A percentile compares a stretch with the other conserved stretches of the same genome.
Conservation (phyloP, 2,797 vertebrate genomes). For the Protonibea diacanthus region DNA sequence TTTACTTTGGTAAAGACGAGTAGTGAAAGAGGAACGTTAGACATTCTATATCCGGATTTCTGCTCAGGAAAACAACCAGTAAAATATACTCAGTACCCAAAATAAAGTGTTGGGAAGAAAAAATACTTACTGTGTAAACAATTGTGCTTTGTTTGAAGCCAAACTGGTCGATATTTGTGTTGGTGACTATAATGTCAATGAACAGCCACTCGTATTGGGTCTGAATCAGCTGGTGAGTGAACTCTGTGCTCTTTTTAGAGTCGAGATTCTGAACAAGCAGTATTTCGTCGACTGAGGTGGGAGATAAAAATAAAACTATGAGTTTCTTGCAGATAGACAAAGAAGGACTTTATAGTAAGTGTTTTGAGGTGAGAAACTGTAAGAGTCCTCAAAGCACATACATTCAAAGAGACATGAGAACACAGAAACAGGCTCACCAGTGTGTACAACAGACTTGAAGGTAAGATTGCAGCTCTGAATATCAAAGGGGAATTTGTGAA, state of each 20-base stretch:
- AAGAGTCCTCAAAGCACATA: background rate
- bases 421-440: conserved; percentile 42
- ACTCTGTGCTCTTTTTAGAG: background rate
- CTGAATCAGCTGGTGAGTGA: conserved; percentile 12
- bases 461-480: conserved; percentile 72
- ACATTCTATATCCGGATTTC: no score
- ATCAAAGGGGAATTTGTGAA: conserved; percentile 77
- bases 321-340: background rate
- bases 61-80: no score
- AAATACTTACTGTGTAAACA: conserved; percentile 59
- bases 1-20: background rate
- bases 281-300: rapidly evolving
- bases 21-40: no score
- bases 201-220: conserved; percentile 67
- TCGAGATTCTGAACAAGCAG: rapidly evolving
- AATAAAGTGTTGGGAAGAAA: no score
- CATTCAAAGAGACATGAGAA: background rate
- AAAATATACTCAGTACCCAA: no score
- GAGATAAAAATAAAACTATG: background rate
- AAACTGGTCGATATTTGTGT: background rate
- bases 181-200: conserved; percentile 25
- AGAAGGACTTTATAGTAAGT: background rate
- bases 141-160: conserved; percentile 25
- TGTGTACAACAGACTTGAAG: conserved; percentile 63
- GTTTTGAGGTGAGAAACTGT: no score